Evolutionary conservation across 2,888 invertebrate genomes (phyloP).

Genomic region (Temnothorax ravouxi): DNA sequence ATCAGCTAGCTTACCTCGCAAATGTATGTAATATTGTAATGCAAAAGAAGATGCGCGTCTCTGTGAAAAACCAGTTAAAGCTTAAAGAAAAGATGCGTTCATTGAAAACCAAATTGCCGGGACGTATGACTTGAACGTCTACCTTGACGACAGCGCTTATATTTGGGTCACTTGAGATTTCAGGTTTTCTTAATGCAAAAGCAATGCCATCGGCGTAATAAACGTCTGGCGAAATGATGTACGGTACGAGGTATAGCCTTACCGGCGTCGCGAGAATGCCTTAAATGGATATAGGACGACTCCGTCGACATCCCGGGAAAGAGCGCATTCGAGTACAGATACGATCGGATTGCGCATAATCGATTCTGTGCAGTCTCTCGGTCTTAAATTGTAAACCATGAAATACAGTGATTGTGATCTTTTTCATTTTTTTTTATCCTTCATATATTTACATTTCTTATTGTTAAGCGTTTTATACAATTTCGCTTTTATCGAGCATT

Average conservation of each 20-base stretch:
- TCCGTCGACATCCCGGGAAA: constrained; percentile 55
- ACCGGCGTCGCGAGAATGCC: constrained; percentile 69
- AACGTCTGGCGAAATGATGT: constrained; percentile 75
- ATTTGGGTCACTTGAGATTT: constrained; percentile 78
- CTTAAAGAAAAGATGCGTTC: constrained; percentile 13
- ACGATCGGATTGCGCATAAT: constrained; percentile 19
- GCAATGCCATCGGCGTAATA: constrained; percentile 75
- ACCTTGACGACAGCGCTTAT: constrained; percentile 76
- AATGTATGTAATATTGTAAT: neutral
- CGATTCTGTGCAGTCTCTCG: constrained; percentile 13
- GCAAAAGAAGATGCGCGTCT: neutral
- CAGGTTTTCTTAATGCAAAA: constrained; percentile 68
- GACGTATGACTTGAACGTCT: constrained; percentile 50
- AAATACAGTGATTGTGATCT: neutral
- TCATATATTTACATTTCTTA: neutral
- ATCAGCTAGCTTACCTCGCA: neutral
- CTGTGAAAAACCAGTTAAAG: neutral
- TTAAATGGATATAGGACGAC: constrained; percentile 74
- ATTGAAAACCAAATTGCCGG: constrained; percentile 34
- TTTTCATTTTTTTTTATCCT: neutral
- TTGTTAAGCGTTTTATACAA: neutral
- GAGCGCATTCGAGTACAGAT: constrained; percentile 1
- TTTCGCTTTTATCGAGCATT: neutral
- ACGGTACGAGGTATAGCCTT: constrained; percentile 63
- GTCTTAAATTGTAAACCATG: neutral